A percentile compares a stretch with the other conserved stretches of the same genome.
Evolutionary conservation across 2,888 invertebrate genomes (phyloP).

Genomic region (Lasioglossum leucozonium): DNA sequence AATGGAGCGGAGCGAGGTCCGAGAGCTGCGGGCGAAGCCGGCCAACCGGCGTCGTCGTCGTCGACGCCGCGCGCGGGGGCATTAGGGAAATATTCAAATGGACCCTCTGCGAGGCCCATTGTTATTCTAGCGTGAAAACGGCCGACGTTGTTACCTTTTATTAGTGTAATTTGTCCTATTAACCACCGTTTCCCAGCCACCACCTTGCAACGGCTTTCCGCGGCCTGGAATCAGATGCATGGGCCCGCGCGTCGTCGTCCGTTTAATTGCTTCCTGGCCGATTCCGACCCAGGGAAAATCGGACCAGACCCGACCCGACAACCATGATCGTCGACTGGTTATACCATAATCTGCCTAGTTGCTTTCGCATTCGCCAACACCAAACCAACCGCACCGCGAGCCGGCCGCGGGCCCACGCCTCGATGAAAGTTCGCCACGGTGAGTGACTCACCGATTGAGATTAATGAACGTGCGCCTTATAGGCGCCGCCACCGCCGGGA

Average conservation of each 20-base stretch:
- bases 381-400: not conserved
- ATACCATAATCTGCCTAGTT: constrained; percentile 1
- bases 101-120: constrained; percentile 78
- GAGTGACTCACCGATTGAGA: constrained; percentile 76
- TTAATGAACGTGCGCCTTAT: constrained; percentile 73
- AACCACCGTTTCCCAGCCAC: constrained; percentile 78
- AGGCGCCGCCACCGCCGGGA: constrained; percentile 69
- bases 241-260: not conserved
- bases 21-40: not conserved
- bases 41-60: constrained; percentile 5
- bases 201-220: constrained; percentile 71
- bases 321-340: no score
- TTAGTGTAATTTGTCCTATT: constrained; percentile 82
- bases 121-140: constrained; percentile 84
- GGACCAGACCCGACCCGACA: no score
- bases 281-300: not conserved
- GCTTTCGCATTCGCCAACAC: not conserved
- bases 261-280: constrained; percentile 16
- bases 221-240: constrained; percentile 32
- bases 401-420: constrained; percentile 65
- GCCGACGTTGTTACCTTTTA: constrained; percentile 81
- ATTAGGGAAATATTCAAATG: constrained; percentile 79
- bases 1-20: not conserved
- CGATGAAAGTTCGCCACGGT: constrained; percentile 70
- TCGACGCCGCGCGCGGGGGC: constrained; percentile 51